phyloP scores from a whole-genome alignment of 2,888 invertebrate species.

The Magallana nippona region DNA sequence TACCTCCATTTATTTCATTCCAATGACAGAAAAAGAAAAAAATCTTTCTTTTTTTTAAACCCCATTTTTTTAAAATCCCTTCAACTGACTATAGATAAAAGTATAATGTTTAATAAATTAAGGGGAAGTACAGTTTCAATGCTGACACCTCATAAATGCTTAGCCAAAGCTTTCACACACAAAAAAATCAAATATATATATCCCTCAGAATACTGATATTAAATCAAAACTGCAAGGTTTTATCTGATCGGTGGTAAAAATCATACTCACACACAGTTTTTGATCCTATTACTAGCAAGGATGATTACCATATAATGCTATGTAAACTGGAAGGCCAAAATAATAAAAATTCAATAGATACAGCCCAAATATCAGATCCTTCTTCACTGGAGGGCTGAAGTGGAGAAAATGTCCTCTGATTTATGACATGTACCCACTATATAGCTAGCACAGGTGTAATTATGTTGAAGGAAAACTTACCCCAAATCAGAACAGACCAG shows the following conservation, averaged over 20 bases:
- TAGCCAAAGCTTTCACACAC: too few species aligned
- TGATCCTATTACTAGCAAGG: not conserved
- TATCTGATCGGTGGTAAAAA: not conserved
- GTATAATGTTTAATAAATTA: not conserved
- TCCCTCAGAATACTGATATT: too few species aligned
- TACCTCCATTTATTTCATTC: not conserved
- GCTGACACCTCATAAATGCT: too few species aligned
- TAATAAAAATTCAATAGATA: conserved; percentile 29
- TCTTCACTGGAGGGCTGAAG: conserved; percentile 1
- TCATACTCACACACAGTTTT: conserved; percentile 8
- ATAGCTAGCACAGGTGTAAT: conserved; percentile 24
- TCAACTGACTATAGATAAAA: not conserved
- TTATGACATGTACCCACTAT: conserved; percentile 33
- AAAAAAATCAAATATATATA: too few species aligned
- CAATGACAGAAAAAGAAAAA: not conserved
- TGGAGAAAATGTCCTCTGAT: conserved; percentile 29
- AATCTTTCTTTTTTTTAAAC: not conserved
- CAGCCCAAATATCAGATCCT: conserved; percentile 11
- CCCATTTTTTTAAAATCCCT: not conserved
- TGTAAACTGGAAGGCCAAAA: not conserved
- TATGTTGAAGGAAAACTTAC: conserved; percentile 29
- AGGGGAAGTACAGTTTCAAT: too few species aligned
- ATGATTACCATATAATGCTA: conserved; percentile 8
- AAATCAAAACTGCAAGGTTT: too few species aligned
- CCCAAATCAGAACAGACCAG: conserved; percentile 21